phyloP scores from a whole-genome alignment of 2,888 invertebrate genomes.

The Latrodectus elegans region DNA sequence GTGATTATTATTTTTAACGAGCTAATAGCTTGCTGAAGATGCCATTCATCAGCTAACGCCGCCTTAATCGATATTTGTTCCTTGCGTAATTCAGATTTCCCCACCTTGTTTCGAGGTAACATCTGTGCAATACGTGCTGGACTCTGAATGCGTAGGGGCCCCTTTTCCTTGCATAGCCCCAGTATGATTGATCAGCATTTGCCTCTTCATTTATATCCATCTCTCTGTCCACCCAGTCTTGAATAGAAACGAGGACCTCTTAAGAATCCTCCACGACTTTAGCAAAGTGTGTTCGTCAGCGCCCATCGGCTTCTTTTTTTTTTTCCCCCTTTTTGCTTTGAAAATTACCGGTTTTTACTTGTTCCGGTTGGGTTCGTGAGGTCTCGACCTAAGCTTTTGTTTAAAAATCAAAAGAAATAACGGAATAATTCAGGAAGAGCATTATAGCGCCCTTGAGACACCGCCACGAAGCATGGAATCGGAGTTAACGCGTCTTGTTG shows the following conservation, averaged over 20 bases:
- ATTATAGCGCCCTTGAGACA: no score
- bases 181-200: constrained; percentile 60
- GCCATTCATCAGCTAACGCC: not conserved
- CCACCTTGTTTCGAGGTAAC: constrained; percentile 11
- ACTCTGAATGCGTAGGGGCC: constrained; percentile 28
- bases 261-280: no score
- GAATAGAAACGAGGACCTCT: constrained; percentile 19
- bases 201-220: constrained; percentile 65
- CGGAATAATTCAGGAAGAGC: no score
- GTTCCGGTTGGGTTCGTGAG: constrained; percentile 43
- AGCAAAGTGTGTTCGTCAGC: not conserved
- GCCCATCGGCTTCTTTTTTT: not conserved
- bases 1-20: not conserved
- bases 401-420: no score
- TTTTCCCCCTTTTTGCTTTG: not conserved
- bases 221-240: constrained; percentile 55
- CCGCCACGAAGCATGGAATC: no score
- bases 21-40: not conserved
- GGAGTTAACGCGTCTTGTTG: no score
- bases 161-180: constrained; percentile 17
- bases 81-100: constrained; percentile 33
- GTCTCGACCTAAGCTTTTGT: constrained; percentile 10
- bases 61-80: constrained; percentile 7
- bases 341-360: constrained; percentile 47
- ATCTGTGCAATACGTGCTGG: constrained; percentile 22